Base-by-base conservation (phyloP, 2,888 invertebrate species). In the Charanyca ferruginea region DNA sequence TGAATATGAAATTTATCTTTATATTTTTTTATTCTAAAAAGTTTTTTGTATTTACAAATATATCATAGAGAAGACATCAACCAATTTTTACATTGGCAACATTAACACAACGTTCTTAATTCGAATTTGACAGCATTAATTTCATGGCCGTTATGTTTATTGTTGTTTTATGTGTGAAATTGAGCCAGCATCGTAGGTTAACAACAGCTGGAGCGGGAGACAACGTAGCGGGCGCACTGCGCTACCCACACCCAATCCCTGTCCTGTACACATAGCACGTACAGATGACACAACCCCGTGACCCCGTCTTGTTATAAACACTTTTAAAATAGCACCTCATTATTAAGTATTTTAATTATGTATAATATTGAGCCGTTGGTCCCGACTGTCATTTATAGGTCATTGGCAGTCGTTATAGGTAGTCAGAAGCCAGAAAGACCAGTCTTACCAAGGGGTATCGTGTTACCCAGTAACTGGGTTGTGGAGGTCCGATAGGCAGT, bases 141-240 rank as follows among this genome's bases (percentile, higher is more conserved):
- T 13, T 42, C 35, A 13, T 11, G 38, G 13, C 16, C 38, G 38
- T 3, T 32, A 48, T 25, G 2, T 45, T 42, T 22, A 9, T 65
- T 54, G 0, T 65, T 54, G 9, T 41, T 32, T 32, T 66, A 13
- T 25, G 1, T 71, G 47, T 74, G 81, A 79, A 88, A 90, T 86
- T 86, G 86, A 78, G 88, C 85, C 87, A 85, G 87, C 83, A 59
- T 67, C 61, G 60, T 89, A 88, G 84, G 76, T 80, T 86, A 87
- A 83, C 63, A 85, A 85, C 92, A 90, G 93, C 93, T 93, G 93
- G 93, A 89, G 85, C 87, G 91, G 92, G 93, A 90, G 88, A 83
- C 93, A 93, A 92, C 71, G 88, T 92, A 92, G 91, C 77, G 81
- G 83, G 81, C 85, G 80, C 66, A 79, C 47, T 62, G 81, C 82